These are phyloP conservation scores for Automeris io DNA, from an alignment of 2,888 invertebrate species.

Conservation along the genomic window DNA sequence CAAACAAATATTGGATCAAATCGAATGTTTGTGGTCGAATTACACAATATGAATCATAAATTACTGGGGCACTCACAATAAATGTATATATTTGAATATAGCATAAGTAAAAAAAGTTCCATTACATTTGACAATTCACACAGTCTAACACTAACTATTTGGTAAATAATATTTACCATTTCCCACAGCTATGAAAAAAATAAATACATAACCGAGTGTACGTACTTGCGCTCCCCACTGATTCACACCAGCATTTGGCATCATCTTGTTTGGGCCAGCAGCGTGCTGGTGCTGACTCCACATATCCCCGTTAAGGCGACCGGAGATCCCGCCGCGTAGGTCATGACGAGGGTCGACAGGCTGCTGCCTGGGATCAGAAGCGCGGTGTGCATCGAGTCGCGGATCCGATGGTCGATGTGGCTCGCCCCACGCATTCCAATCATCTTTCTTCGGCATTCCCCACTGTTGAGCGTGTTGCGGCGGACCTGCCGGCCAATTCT, in stretches of 20 bases:
- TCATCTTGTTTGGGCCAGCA: conserved; percentile 64
- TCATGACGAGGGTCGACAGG: conserved; percentile 67
- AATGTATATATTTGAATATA: no score
- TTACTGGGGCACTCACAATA: no score
- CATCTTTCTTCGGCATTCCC: conserved; percentile 71
- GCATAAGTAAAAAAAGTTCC: no score
- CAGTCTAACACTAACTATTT: no score
- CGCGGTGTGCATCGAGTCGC: conserved; percentile 59
- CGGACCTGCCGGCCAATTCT: conserved; percentile 80
- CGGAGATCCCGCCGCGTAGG: conserved; percentile 84
- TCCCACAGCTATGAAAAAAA: neutral
- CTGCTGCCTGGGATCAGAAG: conserved; percentile 61
- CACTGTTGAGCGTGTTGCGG: conserved; percentile 76
- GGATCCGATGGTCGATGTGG: conserved; percentile 61
- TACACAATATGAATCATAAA: no score
- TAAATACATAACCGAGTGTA: no score
- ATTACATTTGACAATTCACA: no score
- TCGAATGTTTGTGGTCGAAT: no score
- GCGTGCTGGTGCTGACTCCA: conserved; percentile 82
- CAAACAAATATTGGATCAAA: no score
- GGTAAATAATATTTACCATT: neutral
- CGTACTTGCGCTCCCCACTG: conserved; percentile 76
- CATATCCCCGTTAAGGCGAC: conserved; percentile 90
- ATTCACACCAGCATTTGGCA: conserved; percentile 73
- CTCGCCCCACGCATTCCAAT: conserved; percentile 74